Conservation (phyloP, 2,888 invertebrate genomes). For the Agrochola lota region DNA sequence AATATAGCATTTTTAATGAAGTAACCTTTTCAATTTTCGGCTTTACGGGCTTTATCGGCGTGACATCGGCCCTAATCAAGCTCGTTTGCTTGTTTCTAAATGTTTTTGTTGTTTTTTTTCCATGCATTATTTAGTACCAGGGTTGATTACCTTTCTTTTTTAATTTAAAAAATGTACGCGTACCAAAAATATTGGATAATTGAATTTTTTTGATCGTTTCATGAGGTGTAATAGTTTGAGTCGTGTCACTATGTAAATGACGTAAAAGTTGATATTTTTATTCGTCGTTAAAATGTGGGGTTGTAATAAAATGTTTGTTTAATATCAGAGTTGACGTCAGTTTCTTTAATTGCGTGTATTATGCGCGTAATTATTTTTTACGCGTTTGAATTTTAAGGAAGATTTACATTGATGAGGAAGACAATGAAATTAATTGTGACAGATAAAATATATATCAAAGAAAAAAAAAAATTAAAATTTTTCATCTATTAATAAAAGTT, state of each 20-base stretch:
- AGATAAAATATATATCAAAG: constrained; percentile 9
- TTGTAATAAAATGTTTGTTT: constrained; percentile 62
- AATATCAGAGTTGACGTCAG: constrained; percentile 57
- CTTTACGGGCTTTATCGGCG: constrained; percentile 89
- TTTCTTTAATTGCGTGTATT: constrained; percentile 59
- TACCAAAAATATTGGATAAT: constrained; percentile 78
- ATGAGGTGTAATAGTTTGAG: constrained; percentile 66
- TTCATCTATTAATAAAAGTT: constrained; percentile 31
- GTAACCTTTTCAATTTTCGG: constrained; percentile 89
- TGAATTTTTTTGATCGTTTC: constrained; percentile 80
- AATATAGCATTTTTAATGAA: constrained; percentile 90
- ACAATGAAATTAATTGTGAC: constrained; percentile 37
- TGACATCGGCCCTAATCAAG: constrained; percentile 89
- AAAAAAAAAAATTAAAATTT: too few relatives aligned
- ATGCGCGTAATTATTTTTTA: constrained; percentile 28
- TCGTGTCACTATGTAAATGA: constrained; percentile 55
- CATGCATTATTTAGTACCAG: constrained; percentile 75
- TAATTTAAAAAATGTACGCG: constrained; percentile 76
- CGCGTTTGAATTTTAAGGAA: constrained; percentile 14
- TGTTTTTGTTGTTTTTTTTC: constrained; percentile 73
- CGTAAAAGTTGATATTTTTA: constrained; percentile 42
- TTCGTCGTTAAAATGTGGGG: constrained; percentile 44
- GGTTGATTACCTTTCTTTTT: constrained; percentile 86
- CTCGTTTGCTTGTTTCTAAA: constrained; percentile 81
- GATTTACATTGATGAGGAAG: constrained; percentile 33